Evolutionary conservation across 2,113 vertebrate genomes (phyloP).

Genomic region (Camelus bactrianus): DNA sequence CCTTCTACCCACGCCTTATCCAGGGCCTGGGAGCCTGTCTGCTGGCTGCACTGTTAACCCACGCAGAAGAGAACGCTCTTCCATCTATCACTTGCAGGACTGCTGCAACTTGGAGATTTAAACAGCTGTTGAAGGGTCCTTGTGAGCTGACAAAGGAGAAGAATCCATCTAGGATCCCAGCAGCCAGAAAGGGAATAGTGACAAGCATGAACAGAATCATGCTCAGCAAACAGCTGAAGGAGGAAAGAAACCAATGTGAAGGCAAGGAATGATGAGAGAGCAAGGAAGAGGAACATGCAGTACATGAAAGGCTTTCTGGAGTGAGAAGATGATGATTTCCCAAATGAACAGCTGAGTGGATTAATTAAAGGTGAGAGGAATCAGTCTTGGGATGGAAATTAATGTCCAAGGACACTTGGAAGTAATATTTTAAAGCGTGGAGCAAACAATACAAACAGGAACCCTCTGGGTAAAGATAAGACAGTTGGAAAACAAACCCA

Average conservation of each 20-base stretch:
- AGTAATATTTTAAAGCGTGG: not conserved
- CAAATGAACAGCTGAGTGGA: not conserved
- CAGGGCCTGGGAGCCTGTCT: not conserved
- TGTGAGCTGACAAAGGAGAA: not conserved
- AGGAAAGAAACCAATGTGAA: not conserved
- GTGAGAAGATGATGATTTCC: not conserved
- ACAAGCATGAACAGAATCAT: not conserved
- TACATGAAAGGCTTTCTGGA: not conserved
- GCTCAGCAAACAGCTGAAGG: not conserved
- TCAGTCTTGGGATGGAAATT: not conserved
- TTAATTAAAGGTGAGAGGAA: not conserved
- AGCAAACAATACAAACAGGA: not conserved
- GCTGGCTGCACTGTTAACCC: not conserved
- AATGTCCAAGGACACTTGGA: not conserved
- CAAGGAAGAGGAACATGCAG: not conserved
- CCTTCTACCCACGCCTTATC: not conserved
- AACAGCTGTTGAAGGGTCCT: not conserved
- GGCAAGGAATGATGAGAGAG: not conserved
- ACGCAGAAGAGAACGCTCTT: not conserved
- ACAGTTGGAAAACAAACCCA: not conserved
- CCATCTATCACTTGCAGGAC: not conserved
- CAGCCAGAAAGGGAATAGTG: not conserved
- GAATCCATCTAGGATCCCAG: not conserved
- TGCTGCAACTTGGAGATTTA: not conserved
- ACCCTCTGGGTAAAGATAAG: not conserved